These are phyloP conservation scores for Gymnogyps californianus DNA, from an alignment of 2,113 vertebrate genomes.

Conservation along the genomic window DNA sequence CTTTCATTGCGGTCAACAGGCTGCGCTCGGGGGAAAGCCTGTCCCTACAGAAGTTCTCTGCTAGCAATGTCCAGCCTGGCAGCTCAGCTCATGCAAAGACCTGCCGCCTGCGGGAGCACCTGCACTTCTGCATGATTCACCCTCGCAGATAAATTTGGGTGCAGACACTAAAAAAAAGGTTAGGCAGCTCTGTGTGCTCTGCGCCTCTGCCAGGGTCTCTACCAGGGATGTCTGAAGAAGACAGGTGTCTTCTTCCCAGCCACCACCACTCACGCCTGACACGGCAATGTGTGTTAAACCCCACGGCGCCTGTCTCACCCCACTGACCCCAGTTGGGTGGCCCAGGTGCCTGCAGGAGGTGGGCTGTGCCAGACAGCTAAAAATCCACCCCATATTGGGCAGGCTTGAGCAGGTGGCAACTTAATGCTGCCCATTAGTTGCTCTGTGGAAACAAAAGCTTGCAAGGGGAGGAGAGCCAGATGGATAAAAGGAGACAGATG, in stretches of 20 bases:
- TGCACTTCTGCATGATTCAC: background rate
- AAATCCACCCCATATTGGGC: background rate
- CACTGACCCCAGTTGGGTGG: background rate
- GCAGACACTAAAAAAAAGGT: background rate
- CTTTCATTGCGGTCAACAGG: background rate
- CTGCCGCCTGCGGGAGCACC: background rate
- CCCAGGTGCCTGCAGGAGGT: background rate
- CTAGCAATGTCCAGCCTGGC: background rate
- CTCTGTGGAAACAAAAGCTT: conserved; percentile 37
- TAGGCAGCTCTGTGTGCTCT: background rate
- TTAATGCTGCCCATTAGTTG: conserved; percentile 31
- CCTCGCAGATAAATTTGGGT: background rate
- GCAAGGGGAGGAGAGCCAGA: conserved; percentile 1
- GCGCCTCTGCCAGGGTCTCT: background rate
- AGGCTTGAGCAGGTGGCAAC: conserved; percentile 39
- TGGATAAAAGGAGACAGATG: conserved; percentile 51
- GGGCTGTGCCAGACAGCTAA: background rate
- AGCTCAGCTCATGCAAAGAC: background rate
- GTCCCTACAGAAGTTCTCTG: background rate
- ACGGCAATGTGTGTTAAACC: background rate
- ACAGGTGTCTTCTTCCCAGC: background rate
- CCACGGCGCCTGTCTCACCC: accelerated
- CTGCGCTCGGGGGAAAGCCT: background rate
- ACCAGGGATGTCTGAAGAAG: background rate
- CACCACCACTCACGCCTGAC: accelerated